Conservation (phyloP, 2,888 invertebrate species). For the Hyalella azteca region DNA sequence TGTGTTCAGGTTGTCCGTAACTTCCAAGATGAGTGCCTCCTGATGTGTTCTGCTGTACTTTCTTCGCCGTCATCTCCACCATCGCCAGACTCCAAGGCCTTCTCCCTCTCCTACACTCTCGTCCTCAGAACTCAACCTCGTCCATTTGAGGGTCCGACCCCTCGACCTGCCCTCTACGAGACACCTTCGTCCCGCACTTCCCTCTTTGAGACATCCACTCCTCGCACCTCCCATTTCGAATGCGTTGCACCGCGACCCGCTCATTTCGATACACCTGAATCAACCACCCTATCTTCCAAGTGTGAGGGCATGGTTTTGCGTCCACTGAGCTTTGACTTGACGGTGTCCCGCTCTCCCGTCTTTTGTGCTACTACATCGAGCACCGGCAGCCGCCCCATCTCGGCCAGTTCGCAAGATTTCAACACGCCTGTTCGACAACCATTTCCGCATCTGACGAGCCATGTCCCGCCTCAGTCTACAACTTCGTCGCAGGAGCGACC, state of each 20-base stretch:
- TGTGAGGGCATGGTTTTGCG: not conserved
- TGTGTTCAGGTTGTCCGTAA: conserved; percentile 43
- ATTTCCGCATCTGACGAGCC: not conserved
- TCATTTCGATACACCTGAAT: not conserved
- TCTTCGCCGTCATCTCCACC: conserved; percentile 15
- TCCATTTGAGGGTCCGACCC: not conserved
- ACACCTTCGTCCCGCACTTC: not conserved
- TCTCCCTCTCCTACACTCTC: not conserved
- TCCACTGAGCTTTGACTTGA: not conserved
- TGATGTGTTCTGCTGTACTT: conserved; percentile 13
- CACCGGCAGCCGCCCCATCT: too few relatives aligned
- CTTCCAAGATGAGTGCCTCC: conserved; percentile 41
- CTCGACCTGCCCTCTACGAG: too few relatives aligned
- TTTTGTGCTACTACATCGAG: not conserved
- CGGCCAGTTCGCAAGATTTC: not conserved
- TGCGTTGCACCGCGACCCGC: not conserved
- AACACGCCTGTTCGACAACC: not conserved
- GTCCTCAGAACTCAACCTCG: not conserved
- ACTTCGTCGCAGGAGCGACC: not conserved
- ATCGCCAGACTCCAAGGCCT: not conserved
- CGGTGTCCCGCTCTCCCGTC: not conserved
- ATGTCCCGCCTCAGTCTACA: not conserved
- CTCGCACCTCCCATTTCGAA: not conserved
- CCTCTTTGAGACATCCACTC: not conserved
- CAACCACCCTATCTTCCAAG: not conserved